Conservation (phyloP, 1,140 invertebrate species). For the Macrobrachium rosenbergii region DNA sequence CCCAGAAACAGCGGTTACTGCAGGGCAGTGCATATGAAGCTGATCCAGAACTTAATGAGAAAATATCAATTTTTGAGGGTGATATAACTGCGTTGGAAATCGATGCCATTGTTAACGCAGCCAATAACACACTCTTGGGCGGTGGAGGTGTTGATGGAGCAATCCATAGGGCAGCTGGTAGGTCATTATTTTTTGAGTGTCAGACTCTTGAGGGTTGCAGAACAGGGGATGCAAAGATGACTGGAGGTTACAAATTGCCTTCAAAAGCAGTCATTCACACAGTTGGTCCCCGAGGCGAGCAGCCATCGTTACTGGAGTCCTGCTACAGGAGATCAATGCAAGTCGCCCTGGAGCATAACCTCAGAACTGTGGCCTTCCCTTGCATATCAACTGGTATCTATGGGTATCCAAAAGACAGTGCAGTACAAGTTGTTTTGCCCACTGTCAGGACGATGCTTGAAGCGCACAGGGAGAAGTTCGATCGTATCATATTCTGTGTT, state of each 20-base stretch:
- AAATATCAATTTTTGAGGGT: constrained; percentile 72
- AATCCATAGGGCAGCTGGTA: constrained; percentile 85
- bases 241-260: constrained; percentile 83
- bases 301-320: constrained; percentile 76
- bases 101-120: constrained; percentile 94
- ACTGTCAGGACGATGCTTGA: constrained; percentile 71
- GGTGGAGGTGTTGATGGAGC: constrained; percentile 92
- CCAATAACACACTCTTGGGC: constrained; percentile 82
- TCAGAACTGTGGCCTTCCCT: constrained; percentile 83
- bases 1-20: neutral
- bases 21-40: constrained; percentile 39
- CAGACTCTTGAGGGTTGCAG: constrained; percentile 78
- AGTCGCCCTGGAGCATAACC: constrained; percentile 75
- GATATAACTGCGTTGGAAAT: constrained; percentile 91
- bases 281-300: constrained; percentile 83
- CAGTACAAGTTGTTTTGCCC: constrained; percentile 71
- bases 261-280: constrained; percentile 88
- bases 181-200: constrained; percentile 80
- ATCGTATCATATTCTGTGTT: constrained; percentile 86
- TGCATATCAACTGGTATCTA: constrained; percentile 90
- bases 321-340: constrained; percentile 81
- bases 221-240: constrained; percentile 86
- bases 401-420: constrained; percentile 74
- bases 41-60: constrained; percentile 66
- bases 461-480: constrained; percentile 71